Base-by-base conservation (phyloP, 2,797 vertebrate genomes). In the Xenopus petersii region DNA sequence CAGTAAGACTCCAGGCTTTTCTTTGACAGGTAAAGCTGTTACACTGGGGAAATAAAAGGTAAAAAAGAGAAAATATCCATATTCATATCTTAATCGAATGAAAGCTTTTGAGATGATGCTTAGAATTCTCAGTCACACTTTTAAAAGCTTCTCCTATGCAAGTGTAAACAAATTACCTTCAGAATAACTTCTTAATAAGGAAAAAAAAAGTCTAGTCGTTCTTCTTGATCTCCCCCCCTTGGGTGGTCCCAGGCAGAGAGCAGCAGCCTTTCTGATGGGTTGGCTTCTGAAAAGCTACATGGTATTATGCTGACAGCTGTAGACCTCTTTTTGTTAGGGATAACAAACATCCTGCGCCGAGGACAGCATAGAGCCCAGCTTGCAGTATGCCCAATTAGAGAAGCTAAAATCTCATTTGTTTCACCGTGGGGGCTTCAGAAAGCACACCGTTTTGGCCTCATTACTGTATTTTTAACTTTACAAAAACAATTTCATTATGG, bases 391-490 rank as follows among this genome's bases (percentile, higher is more conserved):
- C 91, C 91, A 92, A 93, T 93, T 93, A 93, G 87, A 91, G 88
- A 85, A 91, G 89, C 91, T 89, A 85, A 90, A 92, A 93, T 92
- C 91, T 92, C 91, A 92, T 93, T 93, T 93, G 91, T 91, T 91
- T 91, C 91, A 84, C 91, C 84, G 67, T 90, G 86, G 91, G 91
- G 90, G 90, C 83, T 88, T 84, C 87, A 79, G 87, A 92, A 92
- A 90, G 87, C 88, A 82, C 89, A 93, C 91, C 88, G 82, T 88
- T 92, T 91, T 89, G 89, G 88, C 90, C 88, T 93, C 90, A 93
- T 93, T 93, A 90, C 87, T 85, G 90, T 90, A 90, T 91, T 92
- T 93, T 93, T 92, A 92, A 93, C 90, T 91, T 90, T 88, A 89
- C 87, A 86, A 90, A 93, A 92, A 92, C 90, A 92, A 90, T 93